Base-by-base conservation (phyloP, 2,797 vertebrate species). In the Spondyliosoma cantharus region DNA sequence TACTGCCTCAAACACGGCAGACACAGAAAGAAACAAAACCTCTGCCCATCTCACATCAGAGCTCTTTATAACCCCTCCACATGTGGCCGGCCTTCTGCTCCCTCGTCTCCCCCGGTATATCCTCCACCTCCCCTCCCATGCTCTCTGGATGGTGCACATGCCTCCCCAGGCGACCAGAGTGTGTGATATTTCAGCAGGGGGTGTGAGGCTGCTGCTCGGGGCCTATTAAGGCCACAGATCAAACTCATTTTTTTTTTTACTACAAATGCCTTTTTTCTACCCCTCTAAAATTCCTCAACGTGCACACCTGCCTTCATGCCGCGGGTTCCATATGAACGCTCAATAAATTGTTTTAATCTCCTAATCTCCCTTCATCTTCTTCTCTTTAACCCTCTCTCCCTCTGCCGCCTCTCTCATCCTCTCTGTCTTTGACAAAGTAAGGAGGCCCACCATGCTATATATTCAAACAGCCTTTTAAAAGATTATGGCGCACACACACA, bases 121-220 rank as follows among this genome's bases (percentile, higher is more conserved):
- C 37, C 74, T 58, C 22, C 53, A 60, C 46, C 76, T 69, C 66
- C 52, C 37, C 37, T 37, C 37, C 56, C 6, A 9, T 62, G 43
- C 71, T 65, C 64, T 22, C 61, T 61, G 63, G 82, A 88, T 62
- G 77, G 71, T 82, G 71, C 80, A 72, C 73, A 87, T 81, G 84
- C 77, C 73, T 89, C 86, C 71, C 75, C 67, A 22, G 77, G 87
- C 59, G 61, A 84, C 87, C 78, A 16, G 59, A 73, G 56, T 63
- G 81, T 83, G 87, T 90, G 91, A 90, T 86, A 90, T 93, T 92
- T 90, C 81, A 81, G 73, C 22, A 43, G 63, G 20, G 73, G 32
- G 83, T 85, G 90, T 88, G 84, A 91, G 86, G 84, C 56, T 87
- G 69, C 60, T 66, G 73, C 83, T 86, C 17, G 0, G 52, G 52